Evolutionary conservation across 64 coral and sea anemone species (phyloP).

Genomic region (Trachythela sp.): DNA sequence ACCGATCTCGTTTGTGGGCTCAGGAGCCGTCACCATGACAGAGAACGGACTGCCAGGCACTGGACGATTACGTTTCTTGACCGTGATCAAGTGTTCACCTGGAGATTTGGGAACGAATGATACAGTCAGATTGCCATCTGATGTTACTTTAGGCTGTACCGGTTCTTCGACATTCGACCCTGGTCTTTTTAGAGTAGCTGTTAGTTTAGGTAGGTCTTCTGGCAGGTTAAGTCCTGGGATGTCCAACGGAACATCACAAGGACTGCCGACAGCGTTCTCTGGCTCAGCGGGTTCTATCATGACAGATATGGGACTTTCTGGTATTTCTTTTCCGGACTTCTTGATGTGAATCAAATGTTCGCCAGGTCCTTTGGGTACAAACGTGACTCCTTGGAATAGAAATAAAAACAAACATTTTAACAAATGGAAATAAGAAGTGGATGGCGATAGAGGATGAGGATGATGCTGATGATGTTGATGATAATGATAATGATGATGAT

Average conservation of each 20-base stretch:
- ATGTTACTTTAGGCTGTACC: slow-evolving; percentile 73
- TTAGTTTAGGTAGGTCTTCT: slow-evolving; percentile 77
- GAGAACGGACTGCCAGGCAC: slow-evolving; percentile 90
- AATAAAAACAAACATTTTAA: not conserved
- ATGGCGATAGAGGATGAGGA: too few species aligned
- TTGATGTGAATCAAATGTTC: slow-evolving; percentile 79
- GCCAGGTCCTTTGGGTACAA: slow-evolving; percentile 77
- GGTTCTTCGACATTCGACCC: slow-evolving; percentile 84
- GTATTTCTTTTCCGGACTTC: slow-evolving; percentile 55
- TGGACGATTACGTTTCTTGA: slow-evolving; percentile 77
- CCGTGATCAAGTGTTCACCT: slow-evolving; percentile 81
- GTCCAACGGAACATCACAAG: slow-evolving; percentile 80
- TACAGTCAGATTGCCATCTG: slow-evolving; percentile 75
- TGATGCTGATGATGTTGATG: too few species aligned
- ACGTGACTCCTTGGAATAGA: slow-evolving; percentile 45
- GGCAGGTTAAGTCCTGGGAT: slow-evolving; percentile 65
- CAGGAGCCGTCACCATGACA: slow-evolving; percentile 83
- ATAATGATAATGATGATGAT: too few species aligned
- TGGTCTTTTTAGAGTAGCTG: slow-evolving; percentile 89
- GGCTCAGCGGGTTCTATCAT: slow-evolving; percentile 89
- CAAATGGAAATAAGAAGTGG: too few species aligned
- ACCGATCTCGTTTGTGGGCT: slow-evolving; percentile 73
- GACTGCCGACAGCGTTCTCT: slow-evolving; percentile 70
- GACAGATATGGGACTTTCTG: slow-evolving; percentile 87
- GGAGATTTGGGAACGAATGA: slow-evolving; percentile 89